Evolutionary conservation across 2,797 vertebrate species (phyloP), one percentile per base, ranked within the genome.

Genomic region (Phalloptychus januarius): DNA sequence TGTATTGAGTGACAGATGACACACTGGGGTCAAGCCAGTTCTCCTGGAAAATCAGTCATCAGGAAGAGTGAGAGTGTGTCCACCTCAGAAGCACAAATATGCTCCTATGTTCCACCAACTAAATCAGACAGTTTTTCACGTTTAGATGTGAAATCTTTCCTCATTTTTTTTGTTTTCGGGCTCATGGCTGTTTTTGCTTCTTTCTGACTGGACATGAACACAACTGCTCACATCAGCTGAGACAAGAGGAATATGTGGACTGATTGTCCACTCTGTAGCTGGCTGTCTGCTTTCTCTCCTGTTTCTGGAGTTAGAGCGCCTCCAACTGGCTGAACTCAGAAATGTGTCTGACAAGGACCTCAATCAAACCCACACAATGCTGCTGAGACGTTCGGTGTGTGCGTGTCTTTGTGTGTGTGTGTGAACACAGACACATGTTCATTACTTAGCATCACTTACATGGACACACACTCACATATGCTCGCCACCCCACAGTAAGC

Each of bases 221-320:
- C 31, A 72, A 12, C 15, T n/a, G 12, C 28, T 33, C 15, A 33
- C 20, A 18, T 56, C 42, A 70, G 40, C 31, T 23, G 38, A 46
- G 25, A 71, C 18, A 46, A 5, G 16, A 67, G 20, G 36, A 40
- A 40, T 40, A 40, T 40, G 20, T 40, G 36, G 3, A 23, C 33
- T 25, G 7, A 23, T 40, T 25, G 13, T 75, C 20, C 18, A 33
- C 38, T 25, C 28, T 25, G 11, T 23, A 4, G 44, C 23, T 11
- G 20, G 44, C 12, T 20, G 54, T 33, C 56, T 73, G 18, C 33
- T 7, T 20, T 33, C n/a, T 54, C 10, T 63, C 18, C 16, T 69
- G 45, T 87, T 79, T 76, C 50, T 91, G 86, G 81, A 89, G 78
- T 86, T 79, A 45, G 76, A 93, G 90, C 87, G 91, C 89, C 91